Evolutionary conservation across 2,888 invertebrate species (phyloP), one percentile per base, ranked within the genome.

Genomic region (Ecliptopera silaceata): DNA sequence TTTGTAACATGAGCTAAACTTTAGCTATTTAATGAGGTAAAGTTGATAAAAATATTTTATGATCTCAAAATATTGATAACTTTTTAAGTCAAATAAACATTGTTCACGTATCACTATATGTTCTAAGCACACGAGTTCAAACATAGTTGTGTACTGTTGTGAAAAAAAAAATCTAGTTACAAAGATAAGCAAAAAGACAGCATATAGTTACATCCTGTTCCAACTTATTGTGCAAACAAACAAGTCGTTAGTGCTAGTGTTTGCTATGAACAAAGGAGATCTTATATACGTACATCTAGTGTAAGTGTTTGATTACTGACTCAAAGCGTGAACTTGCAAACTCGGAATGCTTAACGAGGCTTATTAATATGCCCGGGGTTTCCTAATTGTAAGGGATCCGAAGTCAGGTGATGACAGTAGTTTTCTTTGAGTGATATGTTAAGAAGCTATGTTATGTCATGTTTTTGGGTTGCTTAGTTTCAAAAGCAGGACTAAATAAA

Each of bases 211-310:
- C 50, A 50, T 46, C 41, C 32, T 46, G 15, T 12, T 39, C 29
- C 31, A 47, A 53, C 48, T 45, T 52, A 34, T 64, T 68, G 60
- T 62, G 53, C 63, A 63, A 69, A 69, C 70, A 68, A 58, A 44
- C 61, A 65, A 65, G 64, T 75, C 70, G 72, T 79, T 76, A 74
- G 70, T 61, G 61, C 61, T 63, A 74, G 71, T 76, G 70, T 69
- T 72, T 63, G 65, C 63, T 53, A 57, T 52, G 59, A 68, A 73
- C 75, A 72, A 75, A 74, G 72, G 50, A 50, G n/a, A 36, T 42
- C 50, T 50, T 45, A 39, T 12, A 34, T 49, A 47, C 17, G 13
- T 41, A 5, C 15, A 31, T 8, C 18, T 17, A 18, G 3, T 41
- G 17, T 31, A 18, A 15, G 13, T 66, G 68, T 72, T 72, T 74